These are phyloP conservation scores for Tetrax tetrax DNA, from an alignment of 2,113 vertebrate genomes.

Conservation along the genomic window DNA sequence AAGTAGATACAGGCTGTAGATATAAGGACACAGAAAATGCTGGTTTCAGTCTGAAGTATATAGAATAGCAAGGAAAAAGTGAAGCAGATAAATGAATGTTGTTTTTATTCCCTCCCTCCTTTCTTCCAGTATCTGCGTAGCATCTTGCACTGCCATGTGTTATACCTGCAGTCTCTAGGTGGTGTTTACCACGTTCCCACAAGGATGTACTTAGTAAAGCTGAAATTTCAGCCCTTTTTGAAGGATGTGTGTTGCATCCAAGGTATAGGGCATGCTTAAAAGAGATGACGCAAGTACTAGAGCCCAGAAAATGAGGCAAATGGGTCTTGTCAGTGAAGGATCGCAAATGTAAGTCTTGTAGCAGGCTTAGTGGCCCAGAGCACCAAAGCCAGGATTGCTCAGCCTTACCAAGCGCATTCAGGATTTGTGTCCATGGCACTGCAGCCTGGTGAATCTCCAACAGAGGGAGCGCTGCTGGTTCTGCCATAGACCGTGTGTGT, in stretches of 20 bases:
- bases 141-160: background rate
- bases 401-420: accelerated
- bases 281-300: background rate
- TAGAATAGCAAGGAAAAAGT: background rate
- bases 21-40: too few relatives aligned
- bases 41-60: background rate
- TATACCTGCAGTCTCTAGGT: accelerated
- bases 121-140: background rate
- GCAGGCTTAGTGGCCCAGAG: background rate
- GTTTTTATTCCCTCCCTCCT: background rate
- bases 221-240: background rate
- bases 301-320: background rate
- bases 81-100: background rate
- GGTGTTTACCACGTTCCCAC: background rate
- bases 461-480: background rate
- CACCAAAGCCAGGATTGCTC: background rate
- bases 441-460: background rate
- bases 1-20: background rate
- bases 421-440: accelerated
- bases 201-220: background rate
- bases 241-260: accelerated
- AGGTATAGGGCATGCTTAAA: background rate
- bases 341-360: background rate
- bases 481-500: accelerated
- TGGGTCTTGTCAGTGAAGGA: background rate